These are phyloP conservation scores for Aphelenchoides fujianensis DNA, from an alignment of 1,140 invertebrate genomes.

Conservation along the genomic window DNA sequence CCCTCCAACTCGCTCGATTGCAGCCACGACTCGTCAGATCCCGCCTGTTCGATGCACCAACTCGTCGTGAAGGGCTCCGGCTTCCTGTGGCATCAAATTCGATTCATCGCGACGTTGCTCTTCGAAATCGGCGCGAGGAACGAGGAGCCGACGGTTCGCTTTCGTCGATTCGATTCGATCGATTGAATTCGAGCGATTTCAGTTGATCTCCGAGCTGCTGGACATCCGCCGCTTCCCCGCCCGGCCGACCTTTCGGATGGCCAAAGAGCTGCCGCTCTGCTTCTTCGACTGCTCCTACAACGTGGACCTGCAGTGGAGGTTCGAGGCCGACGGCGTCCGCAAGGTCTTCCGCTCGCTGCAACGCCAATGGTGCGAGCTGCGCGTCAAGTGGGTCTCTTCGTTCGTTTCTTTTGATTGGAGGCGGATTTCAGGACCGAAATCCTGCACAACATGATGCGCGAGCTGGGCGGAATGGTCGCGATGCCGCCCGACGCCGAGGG, in stretches of 20 bases:
- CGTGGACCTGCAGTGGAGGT: slow-evolving; percentile 63
- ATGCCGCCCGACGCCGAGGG: too few species aligned
- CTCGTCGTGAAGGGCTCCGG: slow-evolving; percentile 81
- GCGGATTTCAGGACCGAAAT: slow-evolving; percentile 30
- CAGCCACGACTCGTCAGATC: not conserved
- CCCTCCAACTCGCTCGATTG: not conserved
- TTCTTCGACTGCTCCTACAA: slow-evolving; percentile 74
- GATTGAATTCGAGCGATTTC: slow-evolving; percentile 73
- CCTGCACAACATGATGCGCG: slow-evolving; percentile 41
- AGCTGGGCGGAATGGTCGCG: too few species aligned
- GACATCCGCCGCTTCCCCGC: slow-evolving; percentile 71
- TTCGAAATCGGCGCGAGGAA: slow-evolving; percentile 77
- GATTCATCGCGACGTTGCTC: slow-evolving; percentile 88
- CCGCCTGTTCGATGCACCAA: slow-evolving; percentile 70
- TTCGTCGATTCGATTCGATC: not conserved
- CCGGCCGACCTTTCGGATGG: slow-evolving; percentile 90
- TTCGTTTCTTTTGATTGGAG: not conserved
- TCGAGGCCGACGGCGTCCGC: slow-evolving; percentile 56
- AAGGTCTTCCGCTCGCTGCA: slow-evolving; percentile 28
- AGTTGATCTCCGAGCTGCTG: slow-evolving; percentile 75
- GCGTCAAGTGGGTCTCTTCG: slow-evolving; percentile 33
- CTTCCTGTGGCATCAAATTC: slow-evolving; percentile 97
- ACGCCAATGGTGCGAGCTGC: slow-evolving; percentile 42
- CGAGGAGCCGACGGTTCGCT: slow-evolving; percentile 65
- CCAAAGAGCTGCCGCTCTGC: slow-evolving; percentile 81